phyloP scores from a whole-genome alignment of 2,888 invertebrate genomes.

The Amphipyra tragopoginis region DNA sequence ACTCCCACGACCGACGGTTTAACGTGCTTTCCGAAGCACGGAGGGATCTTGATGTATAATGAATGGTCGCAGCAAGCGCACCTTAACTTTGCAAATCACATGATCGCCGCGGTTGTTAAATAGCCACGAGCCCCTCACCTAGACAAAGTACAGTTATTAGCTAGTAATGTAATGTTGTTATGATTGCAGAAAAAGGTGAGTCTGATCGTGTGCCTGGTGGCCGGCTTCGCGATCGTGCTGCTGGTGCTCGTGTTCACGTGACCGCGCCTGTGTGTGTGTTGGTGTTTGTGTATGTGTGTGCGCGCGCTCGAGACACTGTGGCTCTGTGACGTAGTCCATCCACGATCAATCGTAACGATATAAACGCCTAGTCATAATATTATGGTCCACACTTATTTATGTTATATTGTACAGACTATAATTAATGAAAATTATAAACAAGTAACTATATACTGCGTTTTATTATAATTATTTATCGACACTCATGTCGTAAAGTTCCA shows the following conservation, averaged over 20 bases:
- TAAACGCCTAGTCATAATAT: slow-evolving; percentile 33
- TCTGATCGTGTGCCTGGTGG: slow-evolving; percentile 76
- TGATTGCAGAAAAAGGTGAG: slow-evolving; percentile 81
- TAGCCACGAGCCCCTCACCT: too few species aligned
- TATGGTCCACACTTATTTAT: slow-evolving; percentile 32
- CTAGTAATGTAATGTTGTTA: not conserved
- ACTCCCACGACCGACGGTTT: too few species aligned
- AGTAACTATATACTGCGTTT: not conserved
- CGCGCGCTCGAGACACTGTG: not conserved
- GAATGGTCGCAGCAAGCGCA: too few species aligned
- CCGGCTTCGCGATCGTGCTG: slow-evolving; percentile 77
- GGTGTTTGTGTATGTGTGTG: not conserved
- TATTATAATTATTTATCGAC: not conserved
- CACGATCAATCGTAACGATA: slow-evolving; percentile 3
- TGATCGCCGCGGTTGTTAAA: too few species aligned
- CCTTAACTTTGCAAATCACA: too few species aligned
- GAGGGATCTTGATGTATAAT: too few species aligned
- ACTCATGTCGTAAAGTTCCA: too few species aligned
- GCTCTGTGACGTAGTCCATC: too few species aligned
- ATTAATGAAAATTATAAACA: slow-evolving; percentile 28
- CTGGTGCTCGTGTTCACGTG: slow-evolving; percentile 78
- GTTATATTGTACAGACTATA: slow-evolving; percentile 34
- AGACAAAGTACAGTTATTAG: too few species aligned
- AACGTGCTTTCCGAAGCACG: too few species aligned
- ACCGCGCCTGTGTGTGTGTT: slow-evolving; percentile 9